These are phyloP conservation scores for Creontiades dilutus DNA, from an alignment of 2,888 invertebrate species.

Conservation along the genomic window DNA sequence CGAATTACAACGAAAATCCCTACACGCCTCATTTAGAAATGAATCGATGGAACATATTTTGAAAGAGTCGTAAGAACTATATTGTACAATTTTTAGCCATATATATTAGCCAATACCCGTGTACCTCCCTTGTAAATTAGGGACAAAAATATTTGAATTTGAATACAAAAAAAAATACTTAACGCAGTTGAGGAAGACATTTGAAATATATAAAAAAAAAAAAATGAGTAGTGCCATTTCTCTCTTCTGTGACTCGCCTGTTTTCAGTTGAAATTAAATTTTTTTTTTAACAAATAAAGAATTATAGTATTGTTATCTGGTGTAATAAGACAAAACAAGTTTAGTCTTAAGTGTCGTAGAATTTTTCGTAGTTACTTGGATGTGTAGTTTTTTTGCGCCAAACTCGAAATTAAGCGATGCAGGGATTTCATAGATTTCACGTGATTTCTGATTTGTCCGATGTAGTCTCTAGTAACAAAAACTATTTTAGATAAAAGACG, in stretches of 20 bases:
- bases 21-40: not conserved
- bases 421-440: conserved; percentile 9
- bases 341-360: conserved; percentile 23
- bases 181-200: not conserved
- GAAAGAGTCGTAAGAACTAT: not conserved
- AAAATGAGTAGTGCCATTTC: conserved; percentile 2
- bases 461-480: no score
- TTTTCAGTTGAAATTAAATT: conserved; percentile 17
- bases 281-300: conserved; percentile 11
- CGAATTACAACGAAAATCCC: not conserved
- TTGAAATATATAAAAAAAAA: no score
- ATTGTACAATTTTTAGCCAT: conserved; percentile 32
- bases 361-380: conserved; percentile 12
- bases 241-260: not conserved
- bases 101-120: not conserved
- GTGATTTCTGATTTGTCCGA: no score
- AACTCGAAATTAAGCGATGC: not conserved
- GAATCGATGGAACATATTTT: not conserved
- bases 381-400: not conserved
- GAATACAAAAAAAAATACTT: not conserved
- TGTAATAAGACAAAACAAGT: conserved; percentile 5
- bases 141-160: not conserved
- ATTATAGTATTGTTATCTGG: not conserved
- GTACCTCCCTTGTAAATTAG: not conserved
- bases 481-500: no score